These are phyloP conservation scores for Frankliniella fusca DNA, from an alignment of 2,888 invertebrate genomes.

Conservation along the genomic window DNA sequence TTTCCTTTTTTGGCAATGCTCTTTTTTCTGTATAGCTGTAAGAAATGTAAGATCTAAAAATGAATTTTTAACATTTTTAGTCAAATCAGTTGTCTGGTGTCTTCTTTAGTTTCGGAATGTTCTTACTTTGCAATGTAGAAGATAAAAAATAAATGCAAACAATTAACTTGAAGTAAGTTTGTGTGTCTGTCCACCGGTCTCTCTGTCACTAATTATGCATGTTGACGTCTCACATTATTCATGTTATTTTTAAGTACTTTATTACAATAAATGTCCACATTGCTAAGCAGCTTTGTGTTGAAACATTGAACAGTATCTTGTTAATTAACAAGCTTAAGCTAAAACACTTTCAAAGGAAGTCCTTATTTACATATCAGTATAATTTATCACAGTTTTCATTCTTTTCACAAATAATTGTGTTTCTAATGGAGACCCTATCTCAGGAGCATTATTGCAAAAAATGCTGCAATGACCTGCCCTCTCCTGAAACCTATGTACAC, in stretches of 20 bases:
- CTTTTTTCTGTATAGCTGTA: background rate
- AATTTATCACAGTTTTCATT: constrained; percentile 19
- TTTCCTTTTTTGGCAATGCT: too few species aligned
- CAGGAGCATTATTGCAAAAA: background rate
- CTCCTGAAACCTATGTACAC: background rate
- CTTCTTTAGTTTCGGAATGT: background rate
- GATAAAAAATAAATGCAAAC: background rate
- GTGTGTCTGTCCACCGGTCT: too few species aligned
- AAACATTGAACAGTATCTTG: background rate
- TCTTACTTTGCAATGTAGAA: background rate
- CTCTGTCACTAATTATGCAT: too few species aligned
- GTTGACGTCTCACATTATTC: too few species aligned
- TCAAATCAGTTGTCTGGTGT: background rate
- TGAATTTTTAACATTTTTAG: background rate
- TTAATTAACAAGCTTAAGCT: background rate
- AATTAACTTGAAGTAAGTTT: background rate
- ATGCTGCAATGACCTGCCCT: background rate
- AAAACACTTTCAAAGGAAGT: background rate
- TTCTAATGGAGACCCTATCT: background rate
- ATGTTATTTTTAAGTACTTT: background rate
- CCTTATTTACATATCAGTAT: constrained; percentile 3
- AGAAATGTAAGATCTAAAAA: background rate
- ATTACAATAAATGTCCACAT: background rate
- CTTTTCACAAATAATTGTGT: background rate
- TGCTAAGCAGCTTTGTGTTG: background rate